Evolutionary conservation across 2,113 vertebrate genomes (phyloP).

Genomic region (Psittacara wagleri): DNA sequence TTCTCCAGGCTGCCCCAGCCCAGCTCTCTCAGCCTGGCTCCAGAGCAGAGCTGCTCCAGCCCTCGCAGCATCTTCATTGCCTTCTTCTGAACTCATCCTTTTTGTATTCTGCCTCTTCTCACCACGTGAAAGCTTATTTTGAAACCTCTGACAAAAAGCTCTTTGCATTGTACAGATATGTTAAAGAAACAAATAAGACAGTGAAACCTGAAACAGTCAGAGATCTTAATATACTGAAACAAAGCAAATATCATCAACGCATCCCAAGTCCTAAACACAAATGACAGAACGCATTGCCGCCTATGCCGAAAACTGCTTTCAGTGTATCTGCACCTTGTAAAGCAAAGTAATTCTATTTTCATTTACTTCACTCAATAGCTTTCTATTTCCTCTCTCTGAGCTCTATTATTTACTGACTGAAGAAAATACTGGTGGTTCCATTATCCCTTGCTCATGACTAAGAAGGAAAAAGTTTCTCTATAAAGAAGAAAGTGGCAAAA

Average conservation of each 20-base stretch:
- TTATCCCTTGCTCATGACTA: background rate
- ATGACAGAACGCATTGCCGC: background rate
- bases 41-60: background rate
- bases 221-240: background rate
- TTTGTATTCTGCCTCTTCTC: background rate
- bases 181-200: background rate
- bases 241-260: background rate
- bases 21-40: background rate
- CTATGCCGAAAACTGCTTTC: background rate
- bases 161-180: background rate
- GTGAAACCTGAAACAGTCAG: background rate
- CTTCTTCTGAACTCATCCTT: background rate
- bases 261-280: background rate
- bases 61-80: background rate
- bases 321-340: background rate
- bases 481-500: background rate
- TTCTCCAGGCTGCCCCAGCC: background rate
- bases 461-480: background rate
- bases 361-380: background rate
- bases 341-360: conserved; percentile 17
- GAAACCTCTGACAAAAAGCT: background rate
- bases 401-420: background rate
- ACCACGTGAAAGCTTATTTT: background rate
- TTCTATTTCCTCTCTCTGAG: background rate
- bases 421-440: background rate